Evolutionary conservation across 2,888 invertebrate genomes (phyloP).

Genomic region (Ectemnius continuus): DNA sequence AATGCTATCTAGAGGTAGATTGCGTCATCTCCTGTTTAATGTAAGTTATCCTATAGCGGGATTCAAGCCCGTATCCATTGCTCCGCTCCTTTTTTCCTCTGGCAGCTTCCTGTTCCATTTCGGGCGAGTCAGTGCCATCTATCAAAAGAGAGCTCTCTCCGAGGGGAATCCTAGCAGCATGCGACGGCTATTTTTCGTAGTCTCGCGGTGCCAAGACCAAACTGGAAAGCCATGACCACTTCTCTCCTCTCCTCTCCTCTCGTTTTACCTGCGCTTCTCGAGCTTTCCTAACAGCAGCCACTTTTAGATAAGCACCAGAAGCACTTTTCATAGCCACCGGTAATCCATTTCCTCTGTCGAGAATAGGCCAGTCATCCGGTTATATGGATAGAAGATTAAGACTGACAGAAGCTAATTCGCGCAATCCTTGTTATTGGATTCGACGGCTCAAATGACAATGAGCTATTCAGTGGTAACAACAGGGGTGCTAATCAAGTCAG

Average conservation of each 20-base stretch:
- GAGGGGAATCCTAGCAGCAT: conserved; percentile 19
- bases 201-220: conserved; percentile 15
- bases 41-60: neutral
- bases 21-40: too few species aligned
- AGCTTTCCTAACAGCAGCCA: neutral
- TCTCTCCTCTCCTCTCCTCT: neutral
- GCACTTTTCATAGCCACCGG: too few species aligned
- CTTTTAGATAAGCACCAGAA: neutral
- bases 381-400: too few species aligned
- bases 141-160: conserved; percentile 41
- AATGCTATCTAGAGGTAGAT: too few species aligned
- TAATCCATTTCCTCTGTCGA: too few species aligned
- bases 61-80: neutral
- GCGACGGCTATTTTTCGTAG: conserved; percentile 47
- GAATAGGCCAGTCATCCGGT: neutral
- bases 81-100: neutral
- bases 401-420: too few species aligned
- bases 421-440: too few species aligned
- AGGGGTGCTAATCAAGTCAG: too few species aligned
- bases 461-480: too few species aligned
- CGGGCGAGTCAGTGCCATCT: conserved; percentile 44
- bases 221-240: neutral
- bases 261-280: neutral
- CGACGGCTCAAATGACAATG: too few species aligned
- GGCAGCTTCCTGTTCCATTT: conserved; percentile 26